These are phyloP conservation scores for Melipona bicolor DNA, from an alignment of 2,888 invertebrate genomes.

Conservation along the genomic window DNA sequence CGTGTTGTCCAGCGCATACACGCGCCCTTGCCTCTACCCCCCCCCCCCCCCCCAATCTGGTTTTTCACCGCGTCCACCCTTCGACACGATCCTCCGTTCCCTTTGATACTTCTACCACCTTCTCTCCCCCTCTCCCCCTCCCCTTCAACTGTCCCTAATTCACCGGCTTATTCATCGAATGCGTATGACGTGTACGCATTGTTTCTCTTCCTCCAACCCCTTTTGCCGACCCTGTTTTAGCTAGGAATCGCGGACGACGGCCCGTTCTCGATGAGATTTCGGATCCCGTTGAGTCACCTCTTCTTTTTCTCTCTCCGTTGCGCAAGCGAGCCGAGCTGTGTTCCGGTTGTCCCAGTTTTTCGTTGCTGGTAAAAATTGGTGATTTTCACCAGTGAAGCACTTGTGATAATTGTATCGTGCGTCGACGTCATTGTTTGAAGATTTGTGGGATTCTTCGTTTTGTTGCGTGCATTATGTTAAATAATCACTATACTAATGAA, in stretches of 20 bases:
- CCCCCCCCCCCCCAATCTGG: not conserved
- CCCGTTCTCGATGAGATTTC: conserved; percentile 16
- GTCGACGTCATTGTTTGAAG: too few species aligned
- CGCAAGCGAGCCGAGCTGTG: not conserved
- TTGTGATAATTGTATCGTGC: too few species aligned
- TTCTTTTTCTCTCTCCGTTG: not conserved
- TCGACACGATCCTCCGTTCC: conserved; percentile 33
- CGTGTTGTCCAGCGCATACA: conserved; percentile 69
- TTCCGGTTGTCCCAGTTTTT: not conserved
- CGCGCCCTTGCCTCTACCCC: conserved; percentile 28
- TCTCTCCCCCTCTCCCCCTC: conserved; percentile 23
- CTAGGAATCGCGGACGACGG: conserved; percentile 20
- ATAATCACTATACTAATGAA: too few species aligned
- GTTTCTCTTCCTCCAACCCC: conserved; percentile 47
- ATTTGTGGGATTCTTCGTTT: too few species aligned
- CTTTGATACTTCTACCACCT: conserved; percentile 61
- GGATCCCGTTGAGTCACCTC: conserved; percentile 35
- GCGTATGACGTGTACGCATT: conserved; percentile 75
- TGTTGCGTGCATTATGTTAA: too few species aligned
- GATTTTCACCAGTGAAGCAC: too few species aligned
- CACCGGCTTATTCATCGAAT: conserved; percentile 78
- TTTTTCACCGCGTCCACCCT: conserved; percentile 26
- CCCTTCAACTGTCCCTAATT: conserved; percentile 63
- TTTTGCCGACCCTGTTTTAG: not conserved
- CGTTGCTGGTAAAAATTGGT: not conserved